Conservation (phyloP, 2,888 invertebrate species). For the Penaeus monodon region DNA sequence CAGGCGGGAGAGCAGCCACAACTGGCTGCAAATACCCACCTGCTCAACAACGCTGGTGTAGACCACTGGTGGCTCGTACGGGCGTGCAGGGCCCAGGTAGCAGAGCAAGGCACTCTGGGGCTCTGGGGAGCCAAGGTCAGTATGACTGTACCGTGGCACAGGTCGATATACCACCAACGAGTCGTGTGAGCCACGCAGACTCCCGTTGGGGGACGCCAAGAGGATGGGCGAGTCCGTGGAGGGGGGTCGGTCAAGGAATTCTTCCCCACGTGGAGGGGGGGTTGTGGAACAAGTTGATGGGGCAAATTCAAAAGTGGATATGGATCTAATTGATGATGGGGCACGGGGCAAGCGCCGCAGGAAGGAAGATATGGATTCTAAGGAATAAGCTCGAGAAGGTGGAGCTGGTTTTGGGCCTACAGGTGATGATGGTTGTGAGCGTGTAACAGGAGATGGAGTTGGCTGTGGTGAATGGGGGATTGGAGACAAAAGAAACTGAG, state of each 20-base stretch:
- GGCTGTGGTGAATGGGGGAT: slow-evolving; percentile 12
- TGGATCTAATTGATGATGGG: slow-evolving; percentile 51
- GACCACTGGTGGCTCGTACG: slow-evolving; percentile 51
- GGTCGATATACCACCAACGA: slow-evolving; percentile 58
- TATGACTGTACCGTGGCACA: slow-evolving; percentile 54
- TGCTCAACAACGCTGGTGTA: slow-evolving; percentile 43
- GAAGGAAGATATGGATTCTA: slow-evolving; percentile 57
- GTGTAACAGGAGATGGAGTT: slow-evolving; percentile 13
- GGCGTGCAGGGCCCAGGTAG: slow-evolving; percentile 59
- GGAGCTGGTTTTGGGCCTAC: slow-evolving; percentile 2
- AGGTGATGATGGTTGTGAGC: slow-evolving; percentile 36
- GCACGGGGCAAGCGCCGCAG: slow-evolving; percentile 52
- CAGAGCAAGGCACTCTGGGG: slow-evolving; percentile 57
- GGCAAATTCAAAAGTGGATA: slow-evolving; percentile 60
- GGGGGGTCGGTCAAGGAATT: slow-evolving; percentile 54
- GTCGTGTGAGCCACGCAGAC: slow-evolving; percentile 36
- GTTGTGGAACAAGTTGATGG: slow-evolving; percentile 53
- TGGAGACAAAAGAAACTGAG: slow-evolving; percentile 1
- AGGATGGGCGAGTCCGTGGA: slow-evolving; percentile 63
- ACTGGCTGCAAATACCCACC: slow-evolving; percentile 56
- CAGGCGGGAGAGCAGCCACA: slow-evolving; percentile 28
- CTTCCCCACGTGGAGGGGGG: slow-evolving; percentile 16
- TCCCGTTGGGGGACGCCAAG: slow-evolving; percentile 33
- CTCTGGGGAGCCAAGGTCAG: slow-evolving; percentile 51
- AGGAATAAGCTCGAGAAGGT: slow-evolving; percentile 47